Base-by-base conservation (phyloP, 2,888 invertebrate species). In the Thymelicus lineola region DNA sequence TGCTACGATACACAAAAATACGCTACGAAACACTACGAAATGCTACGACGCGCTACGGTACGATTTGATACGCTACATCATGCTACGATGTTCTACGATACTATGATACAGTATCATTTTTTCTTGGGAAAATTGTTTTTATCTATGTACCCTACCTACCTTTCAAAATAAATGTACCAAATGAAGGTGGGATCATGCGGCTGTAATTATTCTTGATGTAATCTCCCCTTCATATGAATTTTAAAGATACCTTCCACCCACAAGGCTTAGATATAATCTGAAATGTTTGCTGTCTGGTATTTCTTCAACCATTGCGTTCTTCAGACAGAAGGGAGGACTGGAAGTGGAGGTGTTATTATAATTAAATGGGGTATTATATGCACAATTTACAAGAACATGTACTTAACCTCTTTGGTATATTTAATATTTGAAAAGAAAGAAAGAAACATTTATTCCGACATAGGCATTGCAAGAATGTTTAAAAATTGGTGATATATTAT, bases 211-310 rank as follows among this genome's bases (percentile, higher is more conserved):
- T 48, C n/a, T 50, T 50, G 15, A 50, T 50, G 48, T 17, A 17
- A 50, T 50, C 48, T 50, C 48, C 48, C 48, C 48, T 50, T 17
- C 48, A 17, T 42, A 9, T 50, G 17, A 50, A 17, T 50, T 15
- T 17, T 50, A 17, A 50, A 2, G 48, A 50, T 15, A 42, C 38
- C 38, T 9, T 9, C 46, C 9, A n/a, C 48, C 15, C 15, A 50
- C 48, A 50, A 7, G 12, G 48, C 48, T 50, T 50, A 50, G 48
- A 50, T 50, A 50, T 17, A 7, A 50, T 50, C 48, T 50, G 17
- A 14, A 48, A 50, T 50, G 48, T 50, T 50, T 50, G 9, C 17
- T n/a, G 48, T 50, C 48, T 50, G 48, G 48, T 48, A 48, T 50
- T 50, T 9, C 17, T 15, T 9, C 15, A 50, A 9, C 48, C 48